Evolutionary conservation across 2,888 invertebrate species (phyloP), one percentile per base, ranked within the genome.

Genomic region (Muscina levida): DNA sequence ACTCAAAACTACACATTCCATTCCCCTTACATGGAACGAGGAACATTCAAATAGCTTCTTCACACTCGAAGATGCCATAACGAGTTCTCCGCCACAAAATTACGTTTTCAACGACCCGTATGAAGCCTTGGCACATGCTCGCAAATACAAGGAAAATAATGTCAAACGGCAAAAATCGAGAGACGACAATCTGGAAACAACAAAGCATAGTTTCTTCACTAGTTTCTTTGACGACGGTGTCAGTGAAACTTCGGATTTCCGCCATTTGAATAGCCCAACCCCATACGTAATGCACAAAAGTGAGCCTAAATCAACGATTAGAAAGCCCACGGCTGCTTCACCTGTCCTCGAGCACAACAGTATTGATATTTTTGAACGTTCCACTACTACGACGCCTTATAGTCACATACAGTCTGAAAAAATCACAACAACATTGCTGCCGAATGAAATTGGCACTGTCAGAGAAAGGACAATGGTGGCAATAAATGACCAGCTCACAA

Each of bases 51-150:
- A 81, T 57, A 75, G 68, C 62, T 81, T 81, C 37, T 81, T 81
- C 44, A 81, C 81, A 4, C 59, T 81, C 15, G 81, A 81, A 57
- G 81, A 81, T 77, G 81, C 81, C 42, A 74, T 81, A 48, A 81
- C 81, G 2, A 72, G 71, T 24, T 46, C 77, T 19, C 72, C 81
- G 15, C 72, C 81, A 15, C 42, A 51, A 72, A 81, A 75, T 67
- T 77, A 81, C 51, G 67, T 81, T 48, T 81, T 81, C 48, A 81
- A 81, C 72, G 72, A 81, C 72, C 81, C 81, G 22, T 75, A 72
- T 42, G 74, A 77, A 77, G 81, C 81, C 31, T 77, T 74, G 68
- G 72, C 62, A 46, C 81, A 81, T 75, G 81, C 81, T 26, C 74
- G 68, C 66, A 72, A 42, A 10, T 53, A 71, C 26, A 77, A 74